Percentiles rank a stretch among this genome's conserved stretches.
Conservation (phyloP, 2,888 invertebrate genomes). For the Eupithecia centaureata region DNA sequence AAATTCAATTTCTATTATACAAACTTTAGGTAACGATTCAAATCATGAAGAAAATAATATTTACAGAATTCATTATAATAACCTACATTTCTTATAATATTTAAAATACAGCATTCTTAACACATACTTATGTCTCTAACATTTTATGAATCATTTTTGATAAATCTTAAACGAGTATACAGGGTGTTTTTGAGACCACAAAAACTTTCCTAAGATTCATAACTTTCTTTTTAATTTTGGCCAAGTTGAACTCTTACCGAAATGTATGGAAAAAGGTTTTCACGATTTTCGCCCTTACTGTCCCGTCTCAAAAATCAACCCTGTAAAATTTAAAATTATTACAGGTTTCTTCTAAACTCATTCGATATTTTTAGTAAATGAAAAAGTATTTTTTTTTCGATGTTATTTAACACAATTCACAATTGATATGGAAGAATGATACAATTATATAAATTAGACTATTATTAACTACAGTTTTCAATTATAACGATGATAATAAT, state of each 20-base stretch:
- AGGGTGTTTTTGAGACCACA: too few relatives aligned
- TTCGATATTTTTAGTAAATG: not conserved
- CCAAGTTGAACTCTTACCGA: too few relatives aligned
- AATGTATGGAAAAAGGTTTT: too few relatives aligned
- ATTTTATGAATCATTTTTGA: not conserved
- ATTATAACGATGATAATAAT: not conserved
- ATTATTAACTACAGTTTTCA: not conserved
- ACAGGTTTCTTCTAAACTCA: not conserved
- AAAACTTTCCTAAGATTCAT: too few relatives aligned
- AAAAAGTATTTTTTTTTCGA: too few relatives aligned
- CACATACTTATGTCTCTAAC: not conserved
- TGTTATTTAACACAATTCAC: too few relatives aligned
- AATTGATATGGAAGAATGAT: conserved; percentile 34
- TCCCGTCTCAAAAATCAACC: too few relatives aligned
- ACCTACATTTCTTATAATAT: conserved; percentile 1
- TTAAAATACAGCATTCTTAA: not conserved
- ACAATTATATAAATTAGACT: not conserved
- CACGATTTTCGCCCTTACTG: too few relatives aligned
- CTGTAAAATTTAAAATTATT: not conserved
- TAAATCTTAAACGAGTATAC: not conserved
- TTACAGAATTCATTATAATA: not conserved
- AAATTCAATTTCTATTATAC: conserved; percentile 40
- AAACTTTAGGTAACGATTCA: conserved; percentile 27
- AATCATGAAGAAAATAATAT: conserved; percentile 27
- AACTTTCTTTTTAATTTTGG: too few relatives aligned